Conservation (phyloP, 2,797 vertebrate genomes). For the Artibeus lituratus region DNA sequence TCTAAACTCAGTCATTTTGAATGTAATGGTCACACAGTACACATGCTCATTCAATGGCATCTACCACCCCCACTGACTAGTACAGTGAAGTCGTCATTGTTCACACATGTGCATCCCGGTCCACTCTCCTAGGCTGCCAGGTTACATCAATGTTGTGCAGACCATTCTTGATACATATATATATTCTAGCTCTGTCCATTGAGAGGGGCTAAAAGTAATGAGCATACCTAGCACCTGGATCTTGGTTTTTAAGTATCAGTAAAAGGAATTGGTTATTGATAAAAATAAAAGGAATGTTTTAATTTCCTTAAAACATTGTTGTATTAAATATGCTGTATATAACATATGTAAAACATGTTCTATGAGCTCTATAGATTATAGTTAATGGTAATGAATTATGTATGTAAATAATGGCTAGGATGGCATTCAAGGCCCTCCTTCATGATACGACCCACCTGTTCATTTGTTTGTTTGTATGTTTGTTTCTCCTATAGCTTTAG, state of each 20-base stretch:
- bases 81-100: neutral
- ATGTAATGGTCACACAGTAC: neutral
- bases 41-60: neutral
- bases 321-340: neutral
- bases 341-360: neutral
- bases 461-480: no score
- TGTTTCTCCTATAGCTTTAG: neutral
- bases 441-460: neutral
- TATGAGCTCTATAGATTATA: neutral
- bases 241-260: no score
- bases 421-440: neutral
- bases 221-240: no score
- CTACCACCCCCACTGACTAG: neutral
- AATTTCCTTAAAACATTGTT: neutral
- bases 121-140: neutral
- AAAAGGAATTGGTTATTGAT: no score
- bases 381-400: neutral
- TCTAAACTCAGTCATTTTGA: neutral
- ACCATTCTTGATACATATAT: neutral
- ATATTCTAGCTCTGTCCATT: no score
- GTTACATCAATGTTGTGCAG: neutral
- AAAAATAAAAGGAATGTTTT: no score
- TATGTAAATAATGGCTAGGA: neutral
- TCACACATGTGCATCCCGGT: neutral
- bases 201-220: no score